A percentile compares a stretch with the other conserved stretches of the same genome.
These are phyloP conservation scores for Loriculus beryllinus DNA, from an alignment of 2,797 vertebrate genomes.

Conservation along the genomic window DNA sequence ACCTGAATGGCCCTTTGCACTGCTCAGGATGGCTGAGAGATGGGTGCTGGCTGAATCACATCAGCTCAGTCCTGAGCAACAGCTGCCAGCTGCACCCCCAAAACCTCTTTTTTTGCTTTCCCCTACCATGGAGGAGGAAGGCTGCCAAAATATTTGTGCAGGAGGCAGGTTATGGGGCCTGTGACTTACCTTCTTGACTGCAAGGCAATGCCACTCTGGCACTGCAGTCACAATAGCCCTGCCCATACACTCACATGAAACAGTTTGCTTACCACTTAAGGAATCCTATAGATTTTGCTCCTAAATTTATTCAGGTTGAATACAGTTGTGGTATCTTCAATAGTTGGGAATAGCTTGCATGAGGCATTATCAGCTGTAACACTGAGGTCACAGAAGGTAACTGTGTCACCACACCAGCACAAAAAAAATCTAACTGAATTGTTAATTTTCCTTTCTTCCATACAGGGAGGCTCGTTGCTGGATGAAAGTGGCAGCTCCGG, in stretches of 20 bases:
- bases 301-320: not conserved
- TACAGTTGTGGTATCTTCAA: not conserved
- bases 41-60: not conserved
- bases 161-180: not conserved
- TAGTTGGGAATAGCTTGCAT: not conserved
- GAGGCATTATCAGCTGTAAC: not conserved
- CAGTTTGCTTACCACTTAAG: not conserved
- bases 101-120: not conserved
- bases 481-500: not conserved
- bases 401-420: not conserved
- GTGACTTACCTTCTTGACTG: not conserved
- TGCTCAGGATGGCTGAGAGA: accelerated
- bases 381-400: not conserved
- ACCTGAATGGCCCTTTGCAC: not conserved
- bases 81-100: not conserved
- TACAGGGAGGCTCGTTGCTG: not conserved
- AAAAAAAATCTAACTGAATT: not conserved
- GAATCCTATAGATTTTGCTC: not conserved
- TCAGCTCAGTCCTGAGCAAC: not conserved
- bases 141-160: not conserved
- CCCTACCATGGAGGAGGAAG: not conserved
- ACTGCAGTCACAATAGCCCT: accelerated
- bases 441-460: not conserved
- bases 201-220: not conserved
- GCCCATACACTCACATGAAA: not conserved